Base-by-base conservation (phyloP, 2,113 vertebrate genomes). In the Jaculus jaculus region DNA sequence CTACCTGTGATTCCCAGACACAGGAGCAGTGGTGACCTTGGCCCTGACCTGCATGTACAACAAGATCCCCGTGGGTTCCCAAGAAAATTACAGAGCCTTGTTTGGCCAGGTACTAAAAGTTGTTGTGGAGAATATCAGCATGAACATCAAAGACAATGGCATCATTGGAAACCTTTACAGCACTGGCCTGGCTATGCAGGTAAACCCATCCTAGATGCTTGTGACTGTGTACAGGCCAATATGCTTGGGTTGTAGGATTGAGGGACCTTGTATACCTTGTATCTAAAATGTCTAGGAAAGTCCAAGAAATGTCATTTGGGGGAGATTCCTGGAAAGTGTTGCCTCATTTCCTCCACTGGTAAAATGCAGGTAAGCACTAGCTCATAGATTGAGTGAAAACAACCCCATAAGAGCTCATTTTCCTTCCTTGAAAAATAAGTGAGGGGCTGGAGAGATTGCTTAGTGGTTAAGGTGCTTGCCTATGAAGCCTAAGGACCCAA, bases 131-230 rank as follows among this genome's bases (percentile, higher is more conserved):
- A 0, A 28, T 2, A 95, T 98, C 93, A 96, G 94, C 7, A 24
- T 0, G 0, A 78, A 18, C 28, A 91, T 96, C 95, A 51, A 21
- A 68, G 88, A 8, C 0, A 11, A 84, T 0, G 98, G 98, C 90
- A 8, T 97, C 75, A 97, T 98, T 0, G 98, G 98, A 51, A 82
- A 98, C 69, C 94, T 98, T 92, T 98, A 98, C 91, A 98, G 98
- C 54, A 98, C 97, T 11, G 98, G 98, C 68, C 93, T 98, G 12
- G 98, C 97, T 61, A 95, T 98, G 94, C 98, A 98, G 98, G 98
- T 98, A 96, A 95, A 4, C 0, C 12, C 1, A 3, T 7, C 37
- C n/a, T 2, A 8, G 18, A 3, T 0, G 5, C 39, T 51, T 42
- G 17, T 63, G 0, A 12, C 3, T 28, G 39, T 83, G 72, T n/a